A percentile compares a stretch with the other conserved stretches of the same genome.
Conservation (phyloP, 2,888 invertebrate genomes). For the Morinoia aosen region DNA sequence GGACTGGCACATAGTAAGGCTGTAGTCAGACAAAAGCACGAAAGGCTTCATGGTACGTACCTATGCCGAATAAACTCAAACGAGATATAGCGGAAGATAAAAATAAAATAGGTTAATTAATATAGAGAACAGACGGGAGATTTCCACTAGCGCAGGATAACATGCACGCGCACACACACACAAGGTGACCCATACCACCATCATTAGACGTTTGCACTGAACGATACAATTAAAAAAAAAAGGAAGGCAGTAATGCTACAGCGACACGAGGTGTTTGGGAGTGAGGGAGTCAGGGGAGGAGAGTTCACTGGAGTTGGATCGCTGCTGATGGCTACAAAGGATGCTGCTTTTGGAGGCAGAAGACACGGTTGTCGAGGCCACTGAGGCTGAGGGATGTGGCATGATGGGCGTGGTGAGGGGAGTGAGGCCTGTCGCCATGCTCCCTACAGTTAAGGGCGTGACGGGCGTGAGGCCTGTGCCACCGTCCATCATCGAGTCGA, state of each 20-base stretch:
- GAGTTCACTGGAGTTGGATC: slow-evolving; percentile 71
- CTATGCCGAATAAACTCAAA: neutral
- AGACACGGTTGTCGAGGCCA: slow-evolving; percentile 26
- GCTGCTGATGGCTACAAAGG: slow-evolving; percentile 69
- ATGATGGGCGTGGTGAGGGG: slow-evolving; percentile 76
- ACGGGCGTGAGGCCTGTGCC: slow-evolving; percentile 93
- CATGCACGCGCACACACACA: neutral
- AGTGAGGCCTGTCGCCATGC: slow-evolving; percentile 65
- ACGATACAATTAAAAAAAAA: neutral
- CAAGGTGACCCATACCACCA: neutral
- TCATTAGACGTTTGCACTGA: neutral
- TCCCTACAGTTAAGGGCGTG: slow-evolving; percentile 70
- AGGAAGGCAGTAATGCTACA: slow-evolving; percentile 56
- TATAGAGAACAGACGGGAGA: neutral
- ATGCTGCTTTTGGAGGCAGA: slow-evolving; percentile 3
- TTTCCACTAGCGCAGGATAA: neutral
- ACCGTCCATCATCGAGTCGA: slow-evolving; percentile 93
- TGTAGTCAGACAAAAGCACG: neutral
- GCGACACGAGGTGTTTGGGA: slow-evolving; percentile 81
- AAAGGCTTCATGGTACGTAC: neutral
- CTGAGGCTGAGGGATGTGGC: slow-evolving; percentile 69
- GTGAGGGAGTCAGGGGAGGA: slow-evolving; percentile 82
- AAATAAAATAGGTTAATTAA: neutral
- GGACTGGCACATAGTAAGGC: slow-evolving; percentile 19
- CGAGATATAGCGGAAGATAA: neutral